Conservation (phyloP, 2,888 invertebrate species). For the Epirrita christyi region DNA sequence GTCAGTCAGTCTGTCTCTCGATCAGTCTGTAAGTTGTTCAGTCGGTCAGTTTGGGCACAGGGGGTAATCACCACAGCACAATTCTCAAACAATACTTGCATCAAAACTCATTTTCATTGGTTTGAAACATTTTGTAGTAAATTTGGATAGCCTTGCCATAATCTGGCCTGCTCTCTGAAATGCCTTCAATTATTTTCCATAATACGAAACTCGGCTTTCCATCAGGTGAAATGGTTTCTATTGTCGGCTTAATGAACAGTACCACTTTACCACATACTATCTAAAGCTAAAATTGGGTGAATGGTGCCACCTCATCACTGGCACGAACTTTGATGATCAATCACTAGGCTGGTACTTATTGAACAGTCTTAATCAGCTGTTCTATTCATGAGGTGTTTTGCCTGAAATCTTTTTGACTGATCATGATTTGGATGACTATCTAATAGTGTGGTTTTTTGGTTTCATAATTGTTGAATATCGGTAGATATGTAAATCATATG, state of each 20-base stretch:
- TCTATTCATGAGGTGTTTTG: neutral
- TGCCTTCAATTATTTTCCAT: neutral
- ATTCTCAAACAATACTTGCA: too few relatives aligned
- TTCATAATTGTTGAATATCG: too few relatives aligned
- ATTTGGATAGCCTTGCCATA: neutral
- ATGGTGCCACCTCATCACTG: constrained; percentile 70
- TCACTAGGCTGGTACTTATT: constrained; percentile 82
- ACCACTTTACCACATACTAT: constrained; percentile 10
- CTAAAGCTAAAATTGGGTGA: constrained; percentile 50
- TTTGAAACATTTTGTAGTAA: neutral
- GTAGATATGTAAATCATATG: too few relatives aligned
- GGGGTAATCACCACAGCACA: too few relatives aligned
- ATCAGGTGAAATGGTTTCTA: constrained; percentile 13
- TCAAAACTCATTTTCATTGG: neutral
- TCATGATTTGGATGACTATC: constrained; percentile 1
- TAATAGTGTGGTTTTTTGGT: too few relatives aligned
- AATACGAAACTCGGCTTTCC: neutral
- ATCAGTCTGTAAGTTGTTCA: too few relatives aligned
- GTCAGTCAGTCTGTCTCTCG: too few relatives aligned
- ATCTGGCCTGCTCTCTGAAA: neutral
- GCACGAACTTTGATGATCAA: constrained; percentile 78
- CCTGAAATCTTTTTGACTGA: neutral
- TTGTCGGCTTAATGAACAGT: constrained; percentile 31
- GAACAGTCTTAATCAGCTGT: constrained; percentile 52
- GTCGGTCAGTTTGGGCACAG: too few relatives aligned